These are phyloP conservation scores for Henricia sp. DNA, from an alignment of 53 echinoderm and acorn worm genomes.

Conservation along the genomic window DNA sequence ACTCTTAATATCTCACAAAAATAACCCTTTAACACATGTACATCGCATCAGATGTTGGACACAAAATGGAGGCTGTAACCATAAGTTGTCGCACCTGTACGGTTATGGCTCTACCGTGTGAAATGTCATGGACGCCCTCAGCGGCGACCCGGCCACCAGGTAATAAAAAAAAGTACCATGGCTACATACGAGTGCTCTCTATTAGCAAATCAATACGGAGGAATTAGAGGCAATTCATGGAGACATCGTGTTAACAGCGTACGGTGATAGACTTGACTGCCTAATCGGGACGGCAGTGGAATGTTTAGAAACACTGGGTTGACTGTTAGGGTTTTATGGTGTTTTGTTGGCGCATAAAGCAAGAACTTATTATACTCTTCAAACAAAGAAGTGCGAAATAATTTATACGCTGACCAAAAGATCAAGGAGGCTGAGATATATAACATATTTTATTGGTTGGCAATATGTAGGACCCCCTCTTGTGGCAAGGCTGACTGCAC, in stretches of 20 bases:
- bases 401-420: too few relatives aligned
- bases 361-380: not conserved
- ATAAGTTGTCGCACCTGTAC: too few relatives aligned
- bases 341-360: not conserved
- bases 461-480: too few relatives aligned
- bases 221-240: slow-evolving; percentile 1
- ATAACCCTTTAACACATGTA: too few relatives aligned
- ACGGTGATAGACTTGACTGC: not conserved
- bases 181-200: slow-evolving; percentile 28
- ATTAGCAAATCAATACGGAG: slow-evolving; percentile 19
- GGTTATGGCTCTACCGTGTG: too few relatives aligned
- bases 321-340: not conserved
- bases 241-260: slow-evolving; percentile 7
- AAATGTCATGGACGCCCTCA: slow-evolving; percentile 13
- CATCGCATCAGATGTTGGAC: too few relatives aligned
- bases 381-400: too few relatives aligned
- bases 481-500: too few relatives aligned
- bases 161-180: slow-evolving; percentile 16
- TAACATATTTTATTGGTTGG: too few relatives aligned
- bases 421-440: too few relatives aligned
- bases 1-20: not conserved
- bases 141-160: not conserved
- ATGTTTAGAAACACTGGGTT: not conserved
- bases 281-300: slow-evolving; percentile 8
- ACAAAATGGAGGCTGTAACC: too few relatives aligned